Conservation (phyloP, 2,797 vertebrate genomes). For the Gymnothorax reevesii region DNA sequence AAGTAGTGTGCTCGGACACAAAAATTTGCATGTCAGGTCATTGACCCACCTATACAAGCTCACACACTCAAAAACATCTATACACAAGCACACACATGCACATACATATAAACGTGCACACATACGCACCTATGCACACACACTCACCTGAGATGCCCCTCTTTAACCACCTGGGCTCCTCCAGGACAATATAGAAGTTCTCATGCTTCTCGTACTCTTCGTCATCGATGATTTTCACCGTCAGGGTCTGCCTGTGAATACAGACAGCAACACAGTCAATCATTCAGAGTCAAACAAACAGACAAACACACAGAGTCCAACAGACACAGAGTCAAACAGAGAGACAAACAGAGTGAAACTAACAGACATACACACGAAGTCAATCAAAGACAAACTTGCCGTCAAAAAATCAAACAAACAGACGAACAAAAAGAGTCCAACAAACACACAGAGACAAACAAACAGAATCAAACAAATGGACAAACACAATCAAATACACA, state of each 20-base stretch:
- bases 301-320: slow-evolving; percentile 35
- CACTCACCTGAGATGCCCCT: slow-evolving; percentile 83
- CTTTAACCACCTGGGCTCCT: slow-evolving; percentile 89
- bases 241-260: slow-evolving; percentile 79
- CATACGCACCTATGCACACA: slow-evolving; percentile 23
- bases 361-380: not conserved
- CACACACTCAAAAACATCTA: no score
- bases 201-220: slow-evolving; percentile 92
- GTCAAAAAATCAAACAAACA: not conserved
- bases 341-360: no score
- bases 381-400: not conserved
- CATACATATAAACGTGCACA: slow-evolving; percentile 13
- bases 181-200: slow-evolving; percentile 88
- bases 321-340: not conserved
- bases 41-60: slow-evolving; percentile 21
- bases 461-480: no score
- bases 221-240: slow-evolving; percentile 85
- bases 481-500: no score
- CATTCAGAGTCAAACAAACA: slow-evolving; percentile 34
- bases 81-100: not conserved
- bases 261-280: not conserved
- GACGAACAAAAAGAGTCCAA: slow-evolving; percentile 15
- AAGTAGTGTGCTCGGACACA: no score
- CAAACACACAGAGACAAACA: no score
- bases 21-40: no score